Percentiles rank a stretch among this genome's conserved stretches.
phyloP scores from a whole-genome alignment of 92 coral and sea anemone species.

The Heliopora coerulea region DNA sequence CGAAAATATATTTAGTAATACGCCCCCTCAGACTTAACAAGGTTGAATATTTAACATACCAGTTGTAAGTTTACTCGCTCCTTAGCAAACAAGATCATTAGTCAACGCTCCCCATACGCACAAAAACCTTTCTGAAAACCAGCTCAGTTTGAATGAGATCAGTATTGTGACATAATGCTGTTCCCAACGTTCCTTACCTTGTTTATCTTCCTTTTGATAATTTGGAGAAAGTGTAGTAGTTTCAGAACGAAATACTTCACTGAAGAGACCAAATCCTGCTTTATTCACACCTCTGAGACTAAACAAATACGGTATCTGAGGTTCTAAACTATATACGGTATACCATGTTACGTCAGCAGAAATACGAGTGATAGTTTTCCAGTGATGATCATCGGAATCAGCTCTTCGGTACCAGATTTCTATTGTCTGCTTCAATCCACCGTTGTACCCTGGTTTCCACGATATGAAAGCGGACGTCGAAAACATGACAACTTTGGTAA shows the following conservation, averaged over 20 bases:
- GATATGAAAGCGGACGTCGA: conserved; percentile 51
- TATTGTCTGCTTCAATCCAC: conserved; percentile 74
- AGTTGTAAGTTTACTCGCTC: too few species aligned
- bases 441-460: conserved; percentile 95
- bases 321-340: conserved; percentile 49
- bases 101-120: too few species aligned
- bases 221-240: conserved; percentile 40
- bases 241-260: conserved; percentile 50
- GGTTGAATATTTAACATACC: too few species aligned
- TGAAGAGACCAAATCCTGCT: conserved; percentile 86
- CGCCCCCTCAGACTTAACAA: too few species aligned
- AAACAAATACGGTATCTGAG: conserved; percentile 54
- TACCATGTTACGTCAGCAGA: conserved; percentile 68
- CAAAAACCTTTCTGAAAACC: too few species aligned
- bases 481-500: conserved; percentile 51
- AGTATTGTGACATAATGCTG: too few species aligned
- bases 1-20: too few species aligned
- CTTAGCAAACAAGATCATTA: too few species aligned
- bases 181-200: conserved; percentile 37
- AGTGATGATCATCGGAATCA: conserved; percentile 65
- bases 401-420: conserved; percentile 84
- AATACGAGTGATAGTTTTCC: conserved; percentile 57
- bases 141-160: too few species aligned
- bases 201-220: conserved; percentile 23
- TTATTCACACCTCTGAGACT: conserved; percentile 77